Percentiles rank a stretch among this genome's conserved stretches.
phyloP scores from a whole-genome alignment of 1,140 invertebrate genomes.

The Drosophila littoralis region DNA sequence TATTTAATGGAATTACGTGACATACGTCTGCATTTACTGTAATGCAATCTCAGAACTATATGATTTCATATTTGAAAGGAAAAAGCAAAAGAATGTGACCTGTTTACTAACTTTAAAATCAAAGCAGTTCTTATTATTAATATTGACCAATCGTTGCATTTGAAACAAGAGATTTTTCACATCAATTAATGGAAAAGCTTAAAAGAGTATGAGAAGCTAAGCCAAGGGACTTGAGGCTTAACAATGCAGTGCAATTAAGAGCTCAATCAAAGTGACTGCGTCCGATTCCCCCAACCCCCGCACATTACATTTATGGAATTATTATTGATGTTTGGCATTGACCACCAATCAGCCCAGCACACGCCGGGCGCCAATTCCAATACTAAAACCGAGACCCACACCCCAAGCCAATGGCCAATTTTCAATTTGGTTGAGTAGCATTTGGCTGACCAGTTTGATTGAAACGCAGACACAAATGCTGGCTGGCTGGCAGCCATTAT shows the following conservation, averaged over 20 bases:
- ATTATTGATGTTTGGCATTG: slow-evolving; percentile 81
- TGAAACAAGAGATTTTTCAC: slow-evolving; percentile 24
- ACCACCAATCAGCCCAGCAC: slow-evolving; percentile 60
- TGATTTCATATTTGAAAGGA: no score
- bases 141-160: background rate
- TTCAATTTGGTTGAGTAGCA: slow-evolving; percentile 79
- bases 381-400: slow-evolving; percentile 6
- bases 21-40: no score
- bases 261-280: slow-evolving; percentile 75
- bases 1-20: no score
- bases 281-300: slow-evolving; percentile 17
- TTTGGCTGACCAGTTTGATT: slow-evolving; percentile 52
- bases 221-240: slow-evolving; percentile 57
- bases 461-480: slow-evolving; percentile 72
- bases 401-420: slow-evolving; percentile 58
- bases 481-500: slow-evolving; percentile 77
- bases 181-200: slow-evolving; percentile 64
- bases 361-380: slow-evolving; percentile 26
- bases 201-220: slow-evolving; percentile 3
- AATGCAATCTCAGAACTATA: no score
- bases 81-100: no score
- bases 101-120: no score
- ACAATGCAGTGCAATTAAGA: slow-evolving; percentile 79
- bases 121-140: background rate
- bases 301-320: slow-evolving; percentile 82